Percentiles rank a stretch among this genome's conserved stretches.
These are phyloP conservation scores for Urocolius indicus DNA, from an alignment of 2,113 vertebrate genomes.

Conservation along the genomic window DNA sequence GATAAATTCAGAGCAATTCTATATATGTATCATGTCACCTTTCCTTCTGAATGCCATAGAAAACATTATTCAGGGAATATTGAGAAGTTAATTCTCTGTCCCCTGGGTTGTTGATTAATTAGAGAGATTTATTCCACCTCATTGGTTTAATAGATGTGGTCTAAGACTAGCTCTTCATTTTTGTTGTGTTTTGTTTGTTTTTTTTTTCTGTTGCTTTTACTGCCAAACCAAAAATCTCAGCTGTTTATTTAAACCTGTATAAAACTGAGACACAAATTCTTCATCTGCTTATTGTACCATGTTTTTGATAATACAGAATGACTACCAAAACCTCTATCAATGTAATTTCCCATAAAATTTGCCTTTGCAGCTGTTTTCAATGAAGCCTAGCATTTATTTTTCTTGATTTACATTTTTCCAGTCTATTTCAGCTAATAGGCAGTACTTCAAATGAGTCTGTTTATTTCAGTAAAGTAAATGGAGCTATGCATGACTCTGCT, in stretches of 20 bases:
- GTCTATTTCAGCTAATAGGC: neutral
- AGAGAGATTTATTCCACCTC: neutral
- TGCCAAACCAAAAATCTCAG: neutral
- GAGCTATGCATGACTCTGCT: neutral
- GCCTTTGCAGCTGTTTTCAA: neutral
- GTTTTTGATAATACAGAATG: neutral
- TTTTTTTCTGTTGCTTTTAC: neutral
- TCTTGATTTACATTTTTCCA: neutral
- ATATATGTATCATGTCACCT: neutral
- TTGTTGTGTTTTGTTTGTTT: neutral
- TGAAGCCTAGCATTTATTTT: neutral
- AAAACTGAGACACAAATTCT: neutral
- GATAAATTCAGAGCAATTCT: neutral
- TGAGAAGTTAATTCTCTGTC: neutral
- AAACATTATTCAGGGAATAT: neutral
- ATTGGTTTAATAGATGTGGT: neutral
- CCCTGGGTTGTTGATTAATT: neutral
- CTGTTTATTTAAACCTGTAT: neutral
- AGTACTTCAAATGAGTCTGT: neutral
- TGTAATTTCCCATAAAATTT: neutral
- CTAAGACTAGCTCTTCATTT: neutral
- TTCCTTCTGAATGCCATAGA: neutral
- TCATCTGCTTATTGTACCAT: neutral
- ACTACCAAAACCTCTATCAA: neutral
- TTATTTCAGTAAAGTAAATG: neutral